Base-by-base conservation (phyloP, 2,888 invertebrate genomes). In the Philopedon plagiatum region DNA sequence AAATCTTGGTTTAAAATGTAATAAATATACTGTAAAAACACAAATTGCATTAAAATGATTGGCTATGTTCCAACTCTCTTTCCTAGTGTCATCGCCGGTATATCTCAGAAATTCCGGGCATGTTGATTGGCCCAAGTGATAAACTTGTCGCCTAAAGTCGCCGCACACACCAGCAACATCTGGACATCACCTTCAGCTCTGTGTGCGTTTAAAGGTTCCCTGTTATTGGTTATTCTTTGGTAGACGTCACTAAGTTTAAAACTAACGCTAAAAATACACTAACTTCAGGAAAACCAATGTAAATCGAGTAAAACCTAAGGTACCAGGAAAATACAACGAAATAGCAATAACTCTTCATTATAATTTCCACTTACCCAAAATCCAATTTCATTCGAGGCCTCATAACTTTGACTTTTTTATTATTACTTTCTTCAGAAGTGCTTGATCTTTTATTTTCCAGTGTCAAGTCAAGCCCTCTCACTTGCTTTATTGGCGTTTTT, bases 101-200 rank as follows among this genome's bases (percentile, higher is more conserved):
- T 79, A 70, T 81, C 79, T 46, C 76, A 79, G 67, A 88, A 84
- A 23, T 81, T 81, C 41, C 77, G 77, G 8, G 86, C 85, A 76
- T 87, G 84, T 3, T 54, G 32, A 73, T 88, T 86, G 2, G 86
- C 83, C 88, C 90, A 92, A 0, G 87, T 82, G 0, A 91, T 76
- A 82, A 93, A 93, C 39, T 86, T 83, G 5, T 88, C 81, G 57
- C 89, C 89, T 54, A 88, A 84, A 7, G 87, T 86, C 21, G 88
- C 84, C 2, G 91, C 89, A 80, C 92, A 90, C 75, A 89, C 86
- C 9, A 92, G 80, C 58, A 94, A 84, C 86, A 89, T 89, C 1
- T 88, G 75, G 32, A 91, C 91, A 83, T 94, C 94, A 0, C 83
- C 87, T 83, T 93, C 93, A 1, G 94, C 93, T 75, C 87, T 87